Percentiles rank a stretch among this genome's conserved stretches.
Evolutionary conservation across 1,140 invertebrate species (phyloP).

Genomic region (Chymomyza costata): DNA sequence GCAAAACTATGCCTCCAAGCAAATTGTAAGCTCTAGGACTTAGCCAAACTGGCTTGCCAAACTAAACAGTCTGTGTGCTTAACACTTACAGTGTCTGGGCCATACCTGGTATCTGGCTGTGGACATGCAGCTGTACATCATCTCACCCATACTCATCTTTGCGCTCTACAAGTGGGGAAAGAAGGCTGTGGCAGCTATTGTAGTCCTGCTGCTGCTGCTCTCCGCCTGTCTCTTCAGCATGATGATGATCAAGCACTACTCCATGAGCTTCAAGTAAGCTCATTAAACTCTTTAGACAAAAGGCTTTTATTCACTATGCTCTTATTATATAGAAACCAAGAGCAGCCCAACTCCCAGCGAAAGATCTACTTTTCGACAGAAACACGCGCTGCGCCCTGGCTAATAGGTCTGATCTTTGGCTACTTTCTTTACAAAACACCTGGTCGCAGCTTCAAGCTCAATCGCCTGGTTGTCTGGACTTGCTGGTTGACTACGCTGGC

Average conservation of each 20-base stretch:
- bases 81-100: slow-evolving; percentile 85
- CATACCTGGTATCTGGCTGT: slow-evolving; percentile 90
- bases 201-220: neutral
- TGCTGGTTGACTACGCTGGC: slow-evolving; percentile 40
- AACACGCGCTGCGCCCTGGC: slow-evolving; percentile 38
- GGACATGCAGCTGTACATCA: slow-evolving; percentile 87
- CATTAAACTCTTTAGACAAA: neutral
- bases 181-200: neutral
- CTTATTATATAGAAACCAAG: too few species aligned
- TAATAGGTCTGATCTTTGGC: slow-evolving; percentile 42
- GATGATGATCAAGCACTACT: slow-evolving; percentile 18
- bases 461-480: neutral
- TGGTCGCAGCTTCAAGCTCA: slow-evolving; percentile 18
- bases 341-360: too few species aligned
- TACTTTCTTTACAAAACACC: slow-evolving; percentile 34
- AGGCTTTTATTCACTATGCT: too few species aligned
- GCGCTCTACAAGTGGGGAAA: slow-evolving; percentile 79
- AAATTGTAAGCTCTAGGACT: slow-evolving; percentile 21
- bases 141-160: slow-evolving; percentile 83
- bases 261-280: slow-evolving; percentile 27
- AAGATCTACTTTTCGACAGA: slow-evolving; percentile 39
- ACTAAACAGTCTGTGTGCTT: neutral
- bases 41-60: neutral
- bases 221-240: neutral
- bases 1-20: neutral